Base-by-base conservation (phyloP, 2,888 invertebrate species). In the Ectemnius cavifrons region DNA sequence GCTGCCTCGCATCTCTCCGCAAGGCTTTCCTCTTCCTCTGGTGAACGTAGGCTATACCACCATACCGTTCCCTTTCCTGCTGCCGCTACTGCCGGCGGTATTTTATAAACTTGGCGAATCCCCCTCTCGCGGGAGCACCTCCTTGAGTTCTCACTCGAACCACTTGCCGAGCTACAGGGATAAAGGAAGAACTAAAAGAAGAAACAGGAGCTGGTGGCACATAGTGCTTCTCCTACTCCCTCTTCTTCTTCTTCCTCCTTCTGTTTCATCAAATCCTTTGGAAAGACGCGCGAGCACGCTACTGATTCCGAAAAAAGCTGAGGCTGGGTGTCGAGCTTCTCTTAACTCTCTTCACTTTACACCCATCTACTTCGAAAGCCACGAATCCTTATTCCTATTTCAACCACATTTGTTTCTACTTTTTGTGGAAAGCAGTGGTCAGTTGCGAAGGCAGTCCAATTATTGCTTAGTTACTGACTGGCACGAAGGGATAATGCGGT, bases 101-200 rank as follows among this genome's bases (percentile, higher is more conserved):
- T 84, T 86, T 86, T 84, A 84, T 80, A 86, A 86, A 86, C 84
- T 86, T 85, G 73, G 74, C 74, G 83, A 82, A 85, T 81, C 81
- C 75, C 73, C 16, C 57, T 65, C 65, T 78, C 78, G 69, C 75
- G 68, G 73, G 73, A 83, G 84, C 76, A 73, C 75, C 84, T 78
- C 80, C 84, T 84, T 61, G 80, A 82, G 82, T 84, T 79, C 71
- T 71, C 73, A 73, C 71, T 73, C 70, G 78, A 80, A 75, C 84
- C 80, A 82, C 82, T 84, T 70, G 79, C 78, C 78, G 69, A 67
- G 72, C 63, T 70, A 70, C 78, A 64, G 56, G 76, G 73, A 71
- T 79, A 72, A 69, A 58, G 73, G 46, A 63, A 67, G 61, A 66
- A 71, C 71, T 63, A 63, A 67, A 58, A 46, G 46, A 59, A 59